Percentiles rank a stretch among this genome's conserved stretches.
These are phyloP conservation scores for Sapajus apella DNA, from an alignment of 2,113 vertebrate species.

Conservation along the genomic window DNA sequence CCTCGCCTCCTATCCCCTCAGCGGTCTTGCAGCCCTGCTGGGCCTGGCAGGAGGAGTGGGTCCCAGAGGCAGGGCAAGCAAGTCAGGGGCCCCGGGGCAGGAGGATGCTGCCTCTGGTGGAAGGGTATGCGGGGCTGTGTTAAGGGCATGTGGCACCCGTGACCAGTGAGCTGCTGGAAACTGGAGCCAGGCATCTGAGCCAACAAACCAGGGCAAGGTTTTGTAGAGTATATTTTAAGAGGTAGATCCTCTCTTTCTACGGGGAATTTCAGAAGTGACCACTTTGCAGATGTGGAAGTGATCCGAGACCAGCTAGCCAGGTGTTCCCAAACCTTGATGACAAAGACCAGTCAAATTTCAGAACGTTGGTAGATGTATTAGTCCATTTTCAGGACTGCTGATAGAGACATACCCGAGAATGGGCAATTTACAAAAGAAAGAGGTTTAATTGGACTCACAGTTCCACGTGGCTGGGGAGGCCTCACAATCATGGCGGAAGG, in stretches of 20 bases:
- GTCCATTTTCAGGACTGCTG: too few species aligned
- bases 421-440: too few species aligned
- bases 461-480: too few species aligned
- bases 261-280: background rate
- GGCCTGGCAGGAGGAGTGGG: background rate
- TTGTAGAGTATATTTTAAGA: background rate
- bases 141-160: accelerated
- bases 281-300: background rate
- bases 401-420: too few species aligned
- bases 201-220: background rate
- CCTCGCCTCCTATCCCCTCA: accelerated
- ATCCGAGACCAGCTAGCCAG: background rate
- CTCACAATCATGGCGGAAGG: too few species aligned
- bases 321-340: background rate
- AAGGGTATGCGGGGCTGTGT: background rate
- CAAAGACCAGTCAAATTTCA: background rate
- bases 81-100: accelerated
- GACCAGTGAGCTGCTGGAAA: background rate
- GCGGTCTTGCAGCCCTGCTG: background rate
- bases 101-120: background rate
- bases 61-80: background rate
- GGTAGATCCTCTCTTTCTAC: background rate
- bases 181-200: background rate
- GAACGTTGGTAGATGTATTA: background rate
- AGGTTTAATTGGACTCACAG: too few species aligned